These are phyloP conservation scores for Rhinichthys klamathensis DNA, from an alignment of 2,113 vertebrate species.

Conservation along the genomic window DNA sequence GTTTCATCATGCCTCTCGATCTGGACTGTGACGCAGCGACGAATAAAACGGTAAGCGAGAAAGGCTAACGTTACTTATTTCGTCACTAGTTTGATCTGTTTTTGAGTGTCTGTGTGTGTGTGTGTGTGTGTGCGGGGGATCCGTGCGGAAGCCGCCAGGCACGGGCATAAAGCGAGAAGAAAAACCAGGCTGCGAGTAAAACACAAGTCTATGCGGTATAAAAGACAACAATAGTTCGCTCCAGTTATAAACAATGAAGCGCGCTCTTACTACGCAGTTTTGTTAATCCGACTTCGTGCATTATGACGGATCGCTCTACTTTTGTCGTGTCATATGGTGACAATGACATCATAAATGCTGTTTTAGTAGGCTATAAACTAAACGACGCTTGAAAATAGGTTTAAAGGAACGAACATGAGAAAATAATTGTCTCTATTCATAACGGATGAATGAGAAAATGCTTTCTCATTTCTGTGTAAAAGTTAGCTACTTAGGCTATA, in stretches of 20 bases:
- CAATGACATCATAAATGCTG: neutral
- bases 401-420: neutral
- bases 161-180: neutral
- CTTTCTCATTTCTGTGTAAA: neutral
- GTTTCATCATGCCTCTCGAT: slow-evolving; percentile 60
- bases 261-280: neutral
- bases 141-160: neutral
- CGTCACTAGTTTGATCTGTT: neutral
- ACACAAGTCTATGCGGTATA: neutral
- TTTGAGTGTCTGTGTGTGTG: neutral
- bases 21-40: slow-evolving; percentile 60
- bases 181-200: neutral
- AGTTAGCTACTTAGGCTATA: too few species aligned
- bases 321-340: neutral
- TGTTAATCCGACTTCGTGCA: neutral
- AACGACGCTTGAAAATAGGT: neutral
- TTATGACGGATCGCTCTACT: neutral
- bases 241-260: neutral
- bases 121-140: neutral
- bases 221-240: neutral
- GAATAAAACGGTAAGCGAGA: slow-evolving; percentile 62
- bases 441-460: neutral
- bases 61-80: neutral
- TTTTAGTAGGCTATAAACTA: neutral
- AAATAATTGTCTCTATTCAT: neutral